These are phyloP conservation scores for Hydractinia symbiolongicarpus DNA, from an alignment of 30 jellyfish, hydroid and myxozoan species.

Conservation along the genomic window DNA sequence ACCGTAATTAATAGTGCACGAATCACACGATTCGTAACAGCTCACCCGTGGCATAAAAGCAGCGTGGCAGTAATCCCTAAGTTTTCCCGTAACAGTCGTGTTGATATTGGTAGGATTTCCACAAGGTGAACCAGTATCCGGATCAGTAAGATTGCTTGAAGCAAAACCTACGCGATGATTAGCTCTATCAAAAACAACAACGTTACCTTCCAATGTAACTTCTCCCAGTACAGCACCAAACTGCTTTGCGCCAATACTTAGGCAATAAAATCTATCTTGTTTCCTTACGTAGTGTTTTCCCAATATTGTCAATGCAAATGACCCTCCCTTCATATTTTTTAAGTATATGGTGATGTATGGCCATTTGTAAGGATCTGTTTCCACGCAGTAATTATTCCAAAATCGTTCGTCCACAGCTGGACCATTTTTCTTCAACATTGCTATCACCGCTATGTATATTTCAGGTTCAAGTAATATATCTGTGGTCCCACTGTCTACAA, in stretches of 20 bases:
- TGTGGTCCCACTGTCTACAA: constrained; percentile 95
- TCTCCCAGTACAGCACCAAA: constrained; percentile 99
- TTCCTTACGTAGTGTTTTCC: constrained; percentile 95
- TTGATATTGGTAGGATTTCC: constrained; percentile 47
- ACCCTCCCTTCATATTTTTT: constrained; percentile 87
- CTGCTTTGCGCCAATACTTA: constrained; percentile 97
- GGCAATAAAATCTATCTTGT: constrained; percentile 93
- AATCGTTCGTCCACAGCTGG: constrained; percentile 91
- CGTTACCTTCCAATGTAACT: constrained; percentile 97
- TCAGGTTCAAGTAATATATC: constrained; percentile 90
- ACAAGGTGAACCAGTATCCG: constrained; percentile 91
- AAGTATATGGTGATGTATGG: constrained; percentile 84
- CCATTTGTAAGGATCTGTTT: constrained; percentile 95
- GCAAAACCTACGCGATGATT: constrained; percentile 96
- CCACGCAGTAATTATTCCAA: constrained; percentile 94
- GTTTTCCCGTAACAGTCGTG: constrained; percentile 61
- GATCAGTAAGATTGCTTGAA: constrained; percentile 89
- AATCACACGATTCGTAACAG: constrained; percentile 62
- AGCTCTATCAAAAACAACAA: constrained; percentile 88
- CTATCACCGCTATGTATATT: constrained; percentile 83
- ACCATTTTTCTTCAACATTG: constrained; percentile 91
- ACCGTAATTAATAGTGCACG: constrained; percentile 79
- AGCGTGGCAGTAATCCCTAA: constrained; percentile 79
- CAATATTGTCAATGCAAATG: constrained; percentile 89
- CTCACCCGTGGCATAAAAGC: constrained; percentile 86